Conservation (phyloP, 2,888 invertebrate genomes). For the Ethmia dodecea region DNA sequence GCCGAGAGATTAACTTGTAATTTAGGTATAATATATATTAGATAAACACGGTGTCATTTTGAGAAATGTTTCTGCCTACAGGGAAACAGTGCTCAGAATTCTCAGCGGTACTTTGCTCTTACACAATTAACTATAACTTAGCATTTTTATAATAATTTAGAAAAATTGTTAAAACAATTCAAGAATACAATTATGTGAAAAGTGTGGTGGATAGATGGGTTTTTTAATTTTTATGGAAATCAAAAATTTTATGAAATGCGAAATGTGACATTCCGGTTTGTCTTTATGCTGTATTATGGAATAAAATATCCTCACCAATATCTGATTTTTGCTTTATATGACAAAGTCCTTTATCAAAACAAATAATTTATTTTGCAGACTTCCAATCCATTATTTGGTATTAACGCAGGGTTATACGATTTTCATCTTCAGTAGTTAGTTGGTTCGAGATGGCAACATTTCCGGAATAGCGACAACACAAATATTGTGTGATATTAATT, state of each 20-base stretch:
- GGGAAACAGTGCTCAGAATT: conserved; percentile 60
- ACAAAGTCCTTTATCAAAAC: too few species aligned
- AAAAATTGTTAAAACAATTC: conserved; percentile 67
- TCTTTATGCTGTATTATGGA: conserved; percentile 77
- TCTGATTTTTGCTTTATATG: conserved; percentile 52
- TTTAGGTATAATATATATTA: conserved; percentile 72
- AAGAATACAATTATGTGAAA: conserved; percentile 56
- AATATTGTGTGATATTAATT: too few species aligned
- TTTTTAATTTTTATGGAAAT: conserved; percentile 69
- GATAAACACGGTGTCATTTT: conserved; percentile 64
- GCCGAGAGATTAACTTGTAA: conserved; percentile 69
- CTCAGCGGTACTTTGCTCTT: conserved; percentile 66
- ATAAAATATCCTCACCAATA: conserved; percentile 76
- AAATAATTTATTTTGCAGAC: too few species aligned
- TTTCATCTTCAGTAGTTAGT: too few species aligned
- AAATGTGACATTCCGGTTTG: conserved; percentile 78
- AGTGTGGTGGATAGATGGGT: conserved; percentile 59
- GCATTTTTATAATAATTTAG: conserved; percentile 77
- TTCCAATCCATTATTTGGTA: too few species aligned
- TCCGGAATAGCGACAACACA: too few species aligned
- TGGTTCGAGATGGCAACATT: too few species aligned
- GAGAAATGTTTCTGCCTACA: conserved; percentile 54
- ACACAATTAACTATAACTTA: conserved; percentile 75
- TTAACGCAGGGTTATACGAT: too few species aligned
- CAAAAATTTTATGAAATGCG: conserved; percentile 56